These are phyloP conservation scores for Gallinago paraguaiae DNA, from an alignment of 2,113 vertebrate species.

Conservation along the genomic window DNA sequence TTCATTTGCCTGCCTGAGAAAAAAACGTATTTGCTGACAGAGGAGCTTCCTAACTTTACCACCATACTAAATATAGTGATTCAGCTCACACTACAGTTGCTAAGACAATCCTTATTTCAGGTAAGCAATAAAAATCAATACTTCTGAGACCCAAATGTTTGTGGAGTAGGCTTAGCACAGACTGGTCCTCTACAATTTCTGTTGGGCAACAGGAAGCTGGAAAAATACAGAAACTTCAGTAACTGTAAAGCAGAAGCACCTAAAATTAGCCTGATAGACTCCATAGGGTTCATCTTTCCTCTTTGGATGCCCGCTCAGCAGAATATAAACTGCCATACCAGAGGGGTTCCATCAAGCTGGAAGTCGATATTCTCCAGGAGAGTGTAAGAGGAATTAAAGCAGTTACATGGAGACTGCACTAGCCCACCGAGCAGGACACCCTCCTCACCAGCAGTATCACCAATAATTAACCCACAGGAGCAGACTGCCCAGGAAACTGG, in stretches of 20 bases:
- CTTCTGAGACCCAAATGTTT: background rate
- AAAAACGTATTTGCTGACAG: background rate
- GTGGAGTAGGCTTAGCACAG: background rate
- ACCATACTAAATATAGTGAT: background rate
- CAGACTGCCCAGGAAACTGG: background rate
- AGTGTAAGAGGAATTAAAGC: background rate
- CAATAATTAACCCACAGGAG: background rate
- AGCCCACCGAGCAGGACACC: background rate
- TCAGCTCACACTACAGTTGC: background rate
- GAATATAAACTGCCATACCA: background rate
- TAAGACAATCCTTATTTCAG: background rate
- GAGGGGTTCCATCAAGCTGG: background rate
- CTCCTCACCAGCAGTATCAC: background rate
- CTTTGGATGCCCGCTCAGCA: background rate
- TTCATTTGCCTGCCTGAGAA: background rate
- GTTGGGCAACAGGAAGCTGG: background rate
- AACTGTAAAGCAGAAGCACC: background rate
- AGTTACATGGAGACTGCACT: background rate
- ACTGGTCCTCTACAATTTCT: background rate
- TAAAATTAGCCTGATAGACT: background rate
- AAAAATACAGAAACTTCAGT: background rate
- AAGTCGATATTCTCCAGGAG: background rate
- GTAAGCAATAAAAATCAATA: background rate
- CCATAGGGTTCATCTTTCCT: background rate
- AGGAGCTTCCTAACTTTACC: background rate